Evolutionary conservation across 2,113 vertebrate genomes (phyloP).

Genomic region (Polypterus senegalus): DNA sequence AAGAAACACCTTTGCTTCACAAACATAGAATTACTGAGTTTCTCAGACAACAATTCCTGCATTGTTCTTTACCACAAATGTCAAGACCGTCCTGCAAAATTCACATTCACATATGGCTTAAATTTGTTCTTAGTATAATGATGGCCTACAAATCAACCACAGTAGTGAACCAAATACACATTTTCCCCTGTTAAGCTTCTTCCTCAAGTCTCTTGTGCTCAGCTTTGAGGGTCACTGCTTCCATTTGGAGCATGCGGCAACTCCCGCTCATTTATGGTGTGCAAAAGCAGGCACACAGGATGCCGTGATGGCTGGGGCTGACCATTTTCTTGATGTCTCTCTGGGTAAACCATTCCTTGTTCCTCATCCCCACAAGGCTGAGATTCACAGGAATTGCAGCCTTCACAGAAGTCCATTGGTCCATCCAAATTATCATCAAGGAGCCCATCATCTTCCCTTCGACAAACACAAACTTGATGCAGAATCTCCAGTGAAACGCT

Average conservation of each 20-base stretch:
- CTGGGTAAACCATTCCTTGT: constrained; percentile 48
- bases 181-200: no score
- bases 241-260: constrained; percentile 54
- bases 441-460: constrained; percentile 58
- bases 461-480: constrained; percentile 86
- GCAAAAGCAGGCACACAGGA: constrained; percentile 68
- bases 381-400: constrained; percentile 49
- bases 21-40: no score
- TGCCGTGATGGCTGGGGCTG: constrained; percentile 43
- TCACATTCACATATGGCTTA: no score
- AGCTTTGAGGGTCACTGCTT: constrained; percentile 49
- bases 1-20: no score
- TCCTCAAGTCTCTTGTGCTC: constrained; percentile 9
- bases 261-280: constrained; percentile 88
- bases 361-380: constrained; percentile 60
- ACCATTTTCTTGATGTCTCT: constrained; percentile 22
- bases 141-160: no score
- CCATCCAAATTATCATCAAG: constrained; percentile 53
- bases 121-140: no score
- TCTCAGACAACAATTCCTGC: no score
- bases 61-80: no score
- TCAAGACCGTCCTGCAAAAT: no score
- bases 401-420: constrained; percentile 74
- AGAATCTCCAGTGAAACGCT: constrained; percentile 87
- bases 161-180: no score